Evolutionary conservation across 2,113 vertebrate genomes (phyloP).

Genomic region (Anolis carolinensis): DNA sequence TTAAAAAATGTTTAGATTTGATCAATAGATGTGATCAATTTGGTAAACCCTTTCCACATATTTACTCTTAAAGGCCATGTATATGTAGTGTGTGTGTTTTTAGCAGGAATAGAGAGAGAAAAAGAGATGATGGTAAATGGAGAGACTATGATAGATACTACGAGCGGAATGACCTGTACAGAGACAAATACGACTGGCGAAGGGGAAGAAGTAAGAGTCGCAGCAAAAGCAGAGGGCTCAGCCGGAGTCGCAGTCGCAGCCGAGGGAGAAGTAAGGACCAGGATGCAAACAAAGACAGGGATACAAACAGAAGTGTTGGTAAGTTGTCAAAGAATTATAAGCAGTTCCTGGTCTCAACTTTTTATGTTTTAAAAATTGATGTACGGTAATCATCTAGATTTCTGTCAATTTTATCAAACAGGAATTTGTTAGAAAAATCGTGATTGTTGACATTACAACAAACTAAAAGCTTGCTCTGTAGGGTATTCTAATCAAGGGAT

Average conservation of each 20-base stretch:
- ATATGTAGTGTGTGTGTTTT: constrained; percentile 9
- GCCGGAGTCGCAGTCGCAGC: constrained; percentile 83
- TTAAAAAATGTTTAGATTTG: background rate
- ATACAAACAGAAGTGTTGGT: constrained; percentile 72
- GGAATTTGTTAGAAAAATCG: constrained; percentile 34
- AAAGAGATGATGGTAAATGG: constrained; percentile 94
- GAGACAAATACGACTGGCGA: constrained; percentile 93
- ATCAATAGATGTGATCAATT: constrained; percentile 28
- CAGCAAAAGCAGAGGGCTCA: constrained; percentile 82
- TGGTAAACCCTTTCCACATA: background rate
- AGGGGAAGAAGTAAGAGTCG: constrained; percentile 88
- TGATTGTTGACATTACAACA: constrained; percentile 39
- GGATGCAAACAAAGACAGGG: constrained; percentile 75
- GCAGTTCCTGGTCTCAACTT: fast-evolving
- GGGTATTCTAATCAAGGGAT: constrained; percentile 31
- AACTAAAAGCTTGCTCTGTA: constrained; percentile 30
- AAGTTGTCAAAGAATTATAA: constrained; percentile 29
- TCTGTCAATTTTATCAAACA: background rate
- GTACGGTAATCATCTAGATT: background rate
- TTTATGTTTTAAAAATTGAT: background rate
- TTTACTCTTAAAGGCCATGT: background rate
- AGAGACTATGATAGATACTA: constrained; percentile 91
- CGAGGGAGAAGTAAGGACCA: constrained; percentile 82
- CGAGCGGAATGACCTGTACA: constrained; percentile 85
- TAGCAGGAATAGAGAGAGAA: constrained; percentile 86